Evolutionary conservation across 2,797 vertebrate species (phyloP).

Genomic region (Heliangelus exortis): DNA sequence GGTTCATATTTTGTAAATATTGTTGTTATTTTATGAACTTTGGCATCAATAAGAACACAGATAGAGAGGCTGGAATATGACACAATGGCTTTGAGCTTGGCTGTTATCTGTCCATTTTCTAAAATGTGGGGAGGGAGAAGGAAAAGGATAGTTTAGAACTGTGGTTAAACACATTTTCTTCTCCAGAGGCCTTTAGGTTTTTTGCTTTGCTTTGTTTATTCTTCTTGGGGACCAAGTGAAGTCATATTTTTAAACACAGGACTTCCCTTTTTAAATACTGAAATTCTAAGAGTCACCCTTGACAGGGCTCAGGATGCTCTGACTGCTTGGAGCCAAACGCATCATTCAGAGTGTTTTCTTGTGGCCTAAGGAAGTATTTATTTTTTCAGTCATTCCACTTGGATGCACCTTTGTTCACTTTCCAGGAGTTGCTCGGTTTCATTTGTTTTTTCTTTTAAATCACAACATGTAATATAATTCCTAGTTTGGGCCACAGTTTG

Average conservation of each 20-base stretch:
- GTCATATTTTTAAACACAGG: constrained; percentile 65
- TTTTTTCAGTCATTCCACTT: constrained; percentile 23
- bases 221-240: constrained; percentile 61
- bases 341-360: neutral
- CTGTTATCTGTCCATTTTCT: constrained; percentile 24
- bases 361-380: neutral
- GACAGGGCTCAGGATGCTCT: constrained; percentile 20
- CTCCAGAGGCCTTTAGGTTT: constrained; percentile 44
- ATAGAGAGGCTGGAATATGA: constrained; percentile 17
- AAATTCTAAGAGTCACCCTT: constrained; percentile 6
- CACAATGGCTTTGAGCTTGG: neutral
- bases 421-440: neutral
- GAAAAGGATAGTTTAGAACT: constrained; percentile 67
- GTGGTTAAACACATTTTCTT: constrained; percentile 63
- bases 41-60: constrained; percentile 1
- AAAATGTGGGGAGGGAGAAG: neutral
- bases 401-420: neutral
- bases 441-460: neutral
- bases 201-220: constrained; percentile 73
- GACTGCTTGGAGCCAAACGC: neutral
- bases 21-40: constrained; percentile 51
- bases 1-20: constrained; percentile 52
- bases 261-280: constrained; percentile 22
- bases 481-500: neutral
- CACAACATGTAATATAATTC: neutral